phyloP scores from a whole-genome alignment of 2,888 invertebrate species.

The Mythimna loreyi region DNA sequence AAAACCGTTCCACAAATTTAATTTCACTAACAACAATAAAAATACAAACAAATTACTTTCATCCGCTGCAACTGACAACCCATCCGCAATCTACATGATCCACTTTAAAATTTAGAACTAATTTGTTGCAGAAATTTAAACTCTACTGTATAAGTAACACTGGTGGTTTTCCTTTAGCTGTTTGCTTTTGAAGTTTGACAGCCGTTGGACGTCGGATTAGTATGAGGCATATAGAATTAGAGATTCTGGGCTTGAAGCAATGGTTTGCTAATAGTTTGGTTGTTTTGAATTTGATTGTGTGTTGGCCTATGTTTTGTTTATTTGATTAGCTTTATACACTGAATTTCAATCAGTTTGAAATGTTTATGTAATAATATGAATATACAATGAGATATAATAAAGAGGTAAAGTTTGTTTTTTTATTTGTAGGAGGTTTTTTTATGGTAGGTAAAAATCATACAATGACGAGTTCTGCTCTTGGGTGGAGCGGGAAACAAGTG shows the following conservation, averaged over 20 bases:
- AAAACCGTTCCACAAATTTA: not conserved
- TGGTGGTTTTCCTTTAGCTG: slow-evolving; percentile 36
- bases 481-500: too few relatives aligned
- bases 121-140: slow-evolving; percentile 45
- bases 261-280: slow-evolving; percentile 45
- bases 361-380: not conserved
- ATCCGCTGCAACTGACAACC: slow-evolving; percentile 40
- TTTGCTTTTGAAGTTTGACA: slow-evolving; percentile 65
- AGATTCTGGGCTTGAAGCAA: slow-evolving; percentile 41
- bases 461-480: too few relatives aligned
- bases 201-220: slow-evolving; percentile 60
- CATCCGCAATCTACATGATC: slow-evolving; percentile 52
- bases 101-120: slow-evolving; percentile 56
- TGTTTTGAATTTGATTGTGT: slow-evolving; percentile 30
- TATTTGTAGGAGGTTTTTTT: too few relatives aligned
- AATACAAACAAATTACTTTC: slow-evolving; percentile 1
- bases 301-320: slow-evolving; percentile 14
- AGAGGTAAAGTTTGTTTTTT: too few relatives aligned
- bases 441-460: too few relatives aligned
- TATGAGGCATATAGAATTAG: slow-evolving; percentile 56
- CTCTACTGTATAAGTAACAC: slow-evolving; percentile 24
- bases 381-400: not conserved
- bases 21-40: not conserved
- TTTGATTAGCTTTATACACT: slow-evolving; percentile 10
- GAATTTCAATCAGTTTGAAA: slow-evolving; percentile 1